phyloP scores from a whole-genome alignment of 2,888 invertebrate species.

The Volucella inanis region DNA sequence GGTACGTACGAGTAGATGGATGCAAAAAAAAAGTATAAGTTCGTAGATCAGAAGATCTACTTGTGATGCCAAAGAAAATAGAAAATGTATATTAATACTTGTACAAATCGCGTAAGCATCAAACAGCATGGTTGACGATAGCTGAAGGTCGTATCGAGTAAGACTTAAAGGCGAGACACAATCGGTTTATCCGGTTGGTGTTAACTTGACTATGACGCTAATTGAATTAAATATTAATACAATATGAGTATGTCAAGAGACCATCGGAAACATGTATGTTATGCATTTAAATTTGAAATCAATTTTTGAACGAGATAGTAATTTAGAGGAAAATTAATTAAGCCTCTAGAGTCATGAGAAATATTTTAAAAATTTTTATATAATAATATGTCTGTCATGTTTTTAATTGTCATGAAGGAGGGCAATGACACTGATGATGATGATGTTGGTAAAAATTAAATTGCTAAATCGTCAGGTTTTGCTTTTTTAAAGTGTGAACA shows the following conservation, averaged over 20 bases:
- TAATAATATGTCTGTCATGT: too few relatives aligned
- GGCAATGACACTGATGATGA: too few relatives aligned
- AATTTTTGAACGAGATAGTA: not conserved
- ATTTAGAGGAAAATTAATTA: too few relatives aligned
- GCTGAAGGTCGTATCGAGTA: slow-evolving; percentile 61
- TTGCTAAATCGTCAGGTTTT: too few relatives aligned
- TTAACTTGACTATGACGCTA: slow-evolving; percentile 32
- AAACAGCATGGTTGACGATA: not conserved
- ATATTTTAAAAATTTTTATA: too few relatives aligned
- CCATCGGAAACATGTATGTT: not conserved
- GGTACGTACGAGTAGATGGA: slow-evolving; percentile 23
- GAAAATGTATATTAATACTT: slow-evolving; percentile 26
- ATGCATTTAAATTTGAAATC: not conserved
- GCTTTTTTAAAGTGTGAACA: too few relatives aligned
- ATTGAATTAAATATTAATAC: slow-evolving; percentile 17
- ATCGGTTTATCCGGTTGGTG: slow-evolving; percentile 41
- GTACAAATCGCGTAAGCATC: not conserved
- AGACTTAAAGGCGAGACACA: slow-evolving; percentile 69
- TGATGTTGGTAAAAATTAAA: too few relatives aligned
- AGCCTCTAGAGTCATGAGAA: too few relatives aligned
- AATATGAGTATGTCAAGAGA: not conserved
- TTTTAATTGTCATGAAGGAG: too few relatives aligned
- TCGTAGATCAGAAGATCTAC: slow-evolving; percentile 35
- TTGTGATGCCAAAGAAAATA: slow-evolving; percentile 36
- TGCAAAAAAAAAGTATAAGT: slow-evolving; percentile 32